Conservation (phyloP, 2,888 invertebrate genomes). For the Barypeithes pellucidus region DNA sequence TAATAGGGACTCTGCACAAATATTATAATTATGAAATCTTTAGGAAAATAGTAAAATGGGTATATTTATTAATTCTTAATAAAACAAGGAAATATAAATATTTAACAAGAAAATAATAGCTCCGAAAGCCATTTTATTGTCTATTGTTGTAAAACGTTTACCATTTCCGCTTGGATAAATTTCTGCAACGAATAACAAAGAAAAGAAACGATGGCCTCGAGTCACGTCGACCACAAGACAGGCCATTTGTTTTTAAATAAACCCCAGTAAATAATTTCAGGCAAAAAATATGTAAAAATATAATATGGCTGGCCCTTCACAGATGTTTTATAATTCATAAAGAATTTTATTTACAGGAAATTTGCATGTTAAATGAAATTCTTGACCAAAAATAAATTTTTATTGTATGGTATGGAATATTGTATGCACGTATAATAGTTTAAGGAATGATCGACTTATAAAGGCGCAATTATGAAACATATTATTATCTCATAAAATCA, state of each 20-base stretch:
- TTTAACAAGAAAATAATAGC: constrained; percentile 15
- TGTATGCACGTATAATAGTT: too few species aligned
- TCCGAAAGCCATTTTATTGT: constrained; percentile 11
- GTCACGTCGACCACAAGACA: constrained; percentile 27
- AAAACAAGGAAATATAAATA: constrained; percentile 6
- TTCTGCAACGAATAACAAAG: constrained; percentile 29
- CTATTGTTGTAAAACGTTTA: constrained; percentile 25
- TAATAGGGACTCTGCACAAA: too few species aligned
- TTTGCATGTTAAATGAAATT: not conserved
- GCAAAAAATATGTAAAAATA: constrained; percentile 25
- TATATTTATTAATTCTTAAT: not conserved
- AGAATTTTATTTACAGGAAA: not conserved
- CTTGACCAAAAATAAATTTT: not conserved
- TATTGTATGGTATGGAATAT: too few species aligned
- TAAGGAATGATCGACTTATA: too few species aligned
- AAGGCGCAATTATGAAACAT: too few species aligned
- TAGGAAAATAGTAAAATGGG: not conserved
- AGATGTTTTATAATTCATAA: constrained; percentile 2
- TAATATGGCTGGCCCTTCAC: not conserved
- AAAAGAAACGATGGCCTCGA: constrained; percentile 22
- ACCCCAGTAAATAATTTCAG: constrained; percentile 21
- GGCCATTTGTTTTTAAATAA: constrained; percentile 29
- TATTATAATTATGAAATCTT: not conserved
- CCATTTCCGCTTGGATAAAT: constrained; percentile 10
- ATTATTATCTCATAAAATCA: too few species aligned